A percentile compares a stretch with the other conserved stretches of the same genome.
These are phyloP conservation scores for Podarcis lilfordi DNA, from an alignment of 2,797 vertebrate species.

Conservation along the genomic window DNA sequence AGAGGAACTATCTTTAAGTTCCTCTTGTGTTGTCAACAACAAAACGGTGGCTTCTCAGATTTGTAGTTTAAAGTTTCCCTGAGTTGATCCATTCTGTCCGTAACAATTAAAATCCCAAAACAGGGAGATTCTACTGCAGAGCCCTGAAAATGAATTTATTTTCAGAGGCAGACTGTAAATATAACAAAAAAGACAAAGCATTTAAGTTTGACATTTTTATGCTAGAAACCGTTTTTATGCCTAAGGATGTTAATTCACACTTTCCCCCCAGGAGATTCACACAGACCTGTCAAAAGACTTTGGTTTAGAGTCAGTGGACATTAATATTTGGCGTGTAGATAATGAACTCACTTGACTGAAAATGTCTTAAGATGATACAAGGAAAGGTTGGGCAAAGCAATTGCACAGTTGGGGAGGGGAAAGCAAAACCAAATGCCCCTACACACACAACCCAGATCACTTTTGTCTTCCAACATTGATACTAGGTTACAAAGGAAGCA, in stretches of 20 bases:
- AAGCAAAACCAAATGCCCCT: neutral
- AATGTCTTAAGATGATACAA: conserved; percentile 11
- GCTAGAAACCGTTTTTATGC: conserved; percentile 12
- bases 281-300: neutral
- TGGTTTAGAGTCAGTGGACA: accelerated
- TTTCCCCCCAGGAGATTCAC: neutral
- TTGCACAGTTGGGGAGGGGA: conserved; percentile 3
- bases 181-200: conserved; percentile 23
- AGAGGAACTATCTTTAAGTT: neutral
- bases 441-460: neutral
- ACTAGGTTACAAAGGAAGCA: conserved; percentile 36
- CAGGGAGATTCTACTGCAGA: neutral
- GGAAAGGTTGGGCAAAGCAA: neutral
- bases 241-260: conserved; percentile 3
- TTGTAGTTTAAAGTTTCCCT: neutral
- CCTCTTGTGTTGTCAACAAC: neutral
- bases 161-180: neutral
- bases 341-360: neutral
- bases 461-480: conserved; percentile 32
- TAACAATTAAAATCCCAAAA: neutral
- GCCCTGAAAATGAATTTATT: neutral
- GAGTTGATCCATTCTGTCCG: no score
- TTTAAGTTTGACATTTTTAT: neutral
- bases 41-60: neutral
- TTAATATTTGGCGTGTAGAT: neutral